Percentiles rank a stretch among this genome's conserved stretches.
Conservation (phyloP, 2,113 vertebrate species). For the Camelus dromedarius region DNA sequence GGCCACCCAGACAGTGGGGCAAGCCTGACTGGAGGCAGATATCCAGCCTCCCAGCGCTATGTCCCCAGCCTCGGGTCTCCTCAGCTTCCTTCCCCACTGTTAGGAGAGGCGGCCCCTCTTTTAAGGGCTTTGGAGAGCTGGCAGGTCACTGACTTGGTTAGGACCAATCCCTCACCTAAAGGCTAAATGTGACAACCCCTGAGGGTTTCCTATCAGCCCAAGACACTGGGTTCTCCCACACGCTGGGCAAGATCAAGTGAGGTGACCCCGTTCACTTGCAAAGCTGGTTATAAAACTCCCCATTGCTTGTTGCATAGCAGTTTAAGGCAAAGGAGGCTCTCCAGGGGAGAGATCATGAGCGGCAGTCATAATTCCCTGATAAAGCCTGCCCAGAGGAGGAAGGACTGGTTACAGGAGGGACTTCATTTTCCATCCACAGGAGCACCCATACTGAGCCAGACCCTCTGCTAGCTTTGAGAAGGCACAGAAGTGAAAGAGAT, state of each 20-base stretch:
- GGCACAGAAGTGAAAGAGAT: background rate
- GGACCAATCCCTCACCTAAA: background rate
- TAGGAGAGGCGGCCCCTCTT: background rate
- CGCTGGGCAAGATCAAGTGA: background rate
- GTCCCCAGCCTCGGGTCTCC: background rate
- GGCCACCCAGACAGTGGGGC: background rate
- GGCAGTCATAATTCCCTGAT: background rate
- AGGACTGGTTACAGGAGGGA: background rate
- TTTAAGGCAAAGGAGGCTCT: background rate
- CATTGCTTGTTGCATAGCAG: background rate
- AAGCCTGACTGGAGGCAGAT: background rate
- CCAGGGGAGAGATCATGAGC: background rate
- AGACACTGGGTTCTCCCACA: background rate
- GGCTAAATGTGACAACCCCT: background rate
- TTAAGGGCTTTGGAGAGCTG: background rate
- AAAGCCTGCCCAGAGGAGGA: background rate
- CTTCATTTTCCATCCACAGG: background rate
- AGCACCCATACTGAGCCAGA: background rate
- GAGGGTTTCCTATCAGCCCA: background rate
- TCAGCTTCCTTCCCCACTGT: background rate
- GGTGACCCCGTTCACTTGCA: background rate
- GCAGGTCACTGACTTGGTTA: background rate
- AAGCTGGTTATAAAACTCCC: background rate
- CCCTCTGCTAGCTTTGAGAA: background rate
- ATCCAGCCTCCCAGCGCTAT: background rate